These are phyloP conservation scores for Carterocephalus palaemon DNA, from an alignment of 2,888 invertebrate genomes.

Conservation along the genomic window DNA sequence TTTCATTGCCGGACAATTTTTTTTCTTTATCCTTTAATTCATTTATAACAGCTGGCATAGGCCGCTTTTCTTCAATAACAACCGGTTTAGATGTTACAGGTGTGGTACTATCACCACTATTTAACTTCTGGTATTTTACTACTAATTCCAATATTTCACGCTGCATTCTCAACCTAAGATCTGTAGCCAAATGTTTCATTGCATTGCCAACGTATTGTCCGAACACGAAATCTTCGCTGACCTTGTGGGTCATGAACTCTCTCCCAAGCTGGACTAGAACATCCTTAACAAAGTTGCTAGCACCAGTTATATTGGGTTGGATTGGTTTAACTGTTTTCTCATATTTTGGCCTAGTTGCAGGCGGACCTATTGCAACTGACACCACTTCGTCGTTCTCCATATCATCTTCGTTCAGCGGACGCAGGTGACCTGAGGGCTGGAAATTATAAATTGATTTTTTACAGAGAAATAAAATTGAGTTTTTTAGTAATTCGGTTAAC, in stretches of 20 bases:
- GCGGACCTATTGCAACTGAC: constrained; percentile 68
- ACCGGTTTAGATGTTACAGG: neutral
- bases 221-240: constrained; percentile 68
- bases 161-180: constrained; percentile 55
- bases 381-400: constrained; percentile 68
- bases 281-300: constrained; percentile 51
- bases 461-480: no score
- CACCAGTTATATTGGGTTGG: constrained; percentile 32
- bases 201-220: constrained; percentile 65
- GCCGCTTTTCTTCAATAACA: constrained; percentile 13
- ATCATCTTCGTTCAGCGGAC: constrained; percentile 63
- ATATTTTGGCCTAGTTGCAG: constrained; percentile 56
- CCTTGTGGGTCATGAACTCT: constrained; percentile 55
- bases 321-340: constrained; percentile 41
- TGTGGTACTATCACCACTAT: constrained; percentile 27
- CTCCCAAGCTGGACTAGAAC: constrained; percentile 54
- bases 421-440: constrained; percentile 64
- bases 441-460: constrained; percentile 28
- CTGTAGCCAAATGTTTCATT: constrained; percentile 58
- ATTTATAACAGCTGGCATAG: constrained; percentile 30
- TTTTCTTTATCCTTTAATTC: constrained; percentile 44
- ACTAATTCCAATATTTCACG: constrained; percentile 65
- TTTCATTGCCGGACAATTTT: constrained; percentile 47
- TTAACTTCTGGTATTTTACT: constrained; percentile 44
- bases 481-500: no score